Evolutionary conservation across 64 coral and sea anemone species (phyloP), one percentile per base, ranked within the genome.

Genomic region (Porites australiensis): DNA sequence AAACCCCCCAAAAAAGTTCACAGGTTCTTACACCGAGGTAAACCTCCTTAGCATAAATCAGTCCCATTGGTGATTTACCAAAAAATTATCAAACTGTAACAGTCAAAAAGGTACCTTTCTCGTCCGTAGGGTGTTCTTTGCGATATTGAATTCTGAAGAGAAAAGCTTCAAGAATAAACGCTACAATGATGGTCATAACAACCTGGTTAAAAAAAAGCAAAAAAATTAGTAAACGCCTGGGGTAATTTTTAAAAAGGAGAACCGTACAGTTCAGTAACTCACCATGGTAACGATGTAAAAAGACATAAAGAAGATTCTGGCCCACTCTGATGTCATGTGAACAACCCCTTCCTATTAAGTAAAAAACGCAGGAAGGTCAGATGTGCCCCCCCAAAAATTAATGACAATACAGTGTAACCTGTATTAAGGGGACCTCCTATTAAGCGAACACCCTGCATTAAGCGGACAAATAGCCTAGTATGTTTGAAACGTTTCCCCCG

Each of bases 111-210:
- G 63, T 72, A 94, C 91, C 87, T 52, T 81, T 70, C 19, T 94
- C 92, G 51, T 94, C 77, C 0, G 46, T 44, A 10, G 20, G 70
- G 44, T 94, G 69, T 84, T 94, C 78, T 47, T 99, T 96, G 15
- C 88, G 88, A 64, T 83, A 96, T 64, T 94, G 47, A 37, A 99
- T 99, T 51, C 88, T 75, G 73, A 99, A 99, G 23, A 99, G 90
- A 44, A 99, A 99, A 0, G 98, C 94, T 63, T 99, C 98, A 46
- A 99, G 85, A 46, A 99, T 91, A 61, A 99, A 99, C 16, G 98
- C 94, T 1, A 99, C 98, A 52, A 99, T 74, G 13, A 99, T 99
- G 13, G 98, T 99, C 98, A 96, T 96, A 66, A 99, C 98, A 79
- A 99, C 94, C 98, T 99, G 73, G 74, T 86, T 77, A 80, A 65